Evolutionary conservation across 2,797 vertebrate species (phyloP).

Genomic region (Semotilus atromaculatus): DNA sequence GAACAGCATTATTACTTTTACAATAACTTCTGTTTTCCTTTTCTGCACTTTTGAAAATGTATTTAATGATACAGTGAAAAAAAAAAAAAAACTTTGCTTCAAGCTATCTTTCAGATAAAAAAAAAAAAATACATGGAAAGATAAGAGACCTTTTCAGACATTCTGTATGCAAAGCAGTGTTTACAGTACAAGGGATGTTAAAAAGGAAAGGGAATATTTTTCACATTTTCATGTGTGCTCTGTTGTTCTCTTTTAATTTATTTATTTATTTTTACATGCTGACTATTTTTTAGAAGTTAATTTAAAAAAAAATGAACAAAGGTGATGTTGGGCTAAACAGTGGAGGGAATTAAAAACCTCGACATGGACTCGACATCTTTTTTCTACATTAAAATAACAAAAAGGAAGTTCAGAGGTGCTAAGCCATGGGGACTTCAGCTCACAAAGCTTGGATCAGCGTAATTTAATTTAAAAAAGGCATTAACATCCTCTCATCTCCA

Average conservation of each 20-base stretch:
- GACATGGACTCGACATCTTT: constrained; percentile 1
- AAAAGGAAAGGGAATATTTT: background rate
- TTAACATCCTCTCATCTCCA: constrained; percentile 62
- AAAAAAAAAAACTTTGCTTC: background rate
- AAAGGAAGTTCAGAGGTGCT: constrained; percentile 55
- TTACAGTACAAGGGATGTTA: background rate
- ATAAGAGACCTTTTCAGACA: background rate
- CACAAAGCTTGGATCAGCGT: constrained; percentile 65
- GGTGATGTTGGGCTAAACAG: background rate
- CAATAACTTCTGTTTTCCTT: constrained; percentile 15
- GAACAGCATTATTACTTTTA: constrained; percentile 18
- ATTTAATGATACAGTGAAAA: background rate
- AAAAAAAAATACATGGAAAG: background rate
- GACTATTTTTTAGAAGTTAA: background rate
- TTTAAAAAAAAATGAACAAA: background rate
- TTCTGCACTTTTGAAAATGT: background rate
- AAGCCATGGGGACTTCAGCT: constrained; percentile 61
- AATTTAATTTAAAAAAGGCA: constrained; percentile 64
- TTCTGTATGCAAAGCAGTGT: background rate
- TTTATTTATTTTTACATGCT: background rate
- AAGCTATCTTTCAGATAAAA: background rate
- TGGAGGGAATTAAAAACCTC: constrained; percentile 17
- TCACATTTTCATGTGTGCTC: background rate
- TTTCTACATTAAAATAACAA: constrained; percentile 56
- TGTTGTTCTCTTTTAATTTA: background rate